phyloP scores from a whole-genome alignment of 2,888 invertebrate species.

The Thecocarcelia acutangulata region DNA sequence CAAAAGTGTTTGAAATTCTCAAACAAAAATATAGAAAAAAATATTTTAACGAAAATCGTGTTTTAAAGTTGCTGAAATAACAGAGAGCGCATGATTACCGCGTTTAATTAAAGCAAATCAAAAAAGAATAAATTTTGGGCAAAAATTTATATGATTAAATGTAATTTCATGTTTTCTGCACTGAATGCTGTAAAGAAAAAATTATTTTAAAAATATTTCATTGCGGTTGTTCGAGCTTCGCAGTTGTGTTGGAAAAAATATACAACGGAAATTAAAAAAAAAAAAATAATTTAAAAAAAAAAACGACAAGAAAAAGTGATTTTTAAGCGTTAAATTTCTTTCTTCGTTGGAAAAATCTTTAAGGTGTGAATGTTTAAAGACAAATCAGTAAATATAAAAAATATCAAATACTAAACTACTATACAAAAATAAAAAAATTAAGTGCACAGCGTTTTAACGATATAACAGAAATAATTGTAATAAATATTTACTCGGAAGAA shows the following conservation, averaged over 20 bases:
- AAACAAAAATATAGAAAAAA: constrained; percentile 13
- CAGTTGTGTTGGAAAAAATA: constrained; percentile 36
- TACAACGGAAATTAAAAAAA: constrained; percentile 34
- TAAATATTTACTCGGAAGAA: too few relatives aligned
- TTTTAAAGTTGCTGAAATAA: not conserved
- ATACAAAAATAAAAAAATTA: not conserved
- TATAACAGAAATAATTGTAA: not conserved
- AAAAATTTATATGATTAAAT: constrained; percentile 1
- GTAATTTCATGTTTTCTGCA: constrained; percentile 28
- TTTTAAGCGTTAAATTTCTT: constrained; percentile 34
- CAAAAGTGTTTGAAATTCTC: constrained; percentile 4
- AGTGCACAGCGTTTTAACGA: constrained; percentile 60
- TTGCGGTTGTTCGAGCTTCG: constrained; percentile 31
- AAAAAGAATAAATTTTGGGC: constrained; percentile 15
- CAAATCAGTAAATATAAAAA: not conserved
- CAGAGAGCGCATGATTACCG: constrained; percentile 56
- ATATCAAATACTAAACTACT: not conserved
- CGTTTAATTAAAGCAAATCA: constrained; percentile 27
- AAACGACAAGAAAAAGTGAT: constrained; percentile 24
- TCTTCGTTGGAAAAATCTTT: constrained; percentile 47
- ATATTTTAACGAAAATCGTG: not conserved
- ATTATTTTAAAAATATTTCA: constrained; percentile 41
- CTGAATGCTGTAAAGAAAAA: constrained; percentile 12
- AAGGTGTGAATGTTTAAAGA: constrained; percentile 49
- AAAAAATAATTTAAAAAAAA: constrained; percentile 12